Conservation (phyloP, 1,140 invertebrate genomes). For the Planococcus citri region DNA sequence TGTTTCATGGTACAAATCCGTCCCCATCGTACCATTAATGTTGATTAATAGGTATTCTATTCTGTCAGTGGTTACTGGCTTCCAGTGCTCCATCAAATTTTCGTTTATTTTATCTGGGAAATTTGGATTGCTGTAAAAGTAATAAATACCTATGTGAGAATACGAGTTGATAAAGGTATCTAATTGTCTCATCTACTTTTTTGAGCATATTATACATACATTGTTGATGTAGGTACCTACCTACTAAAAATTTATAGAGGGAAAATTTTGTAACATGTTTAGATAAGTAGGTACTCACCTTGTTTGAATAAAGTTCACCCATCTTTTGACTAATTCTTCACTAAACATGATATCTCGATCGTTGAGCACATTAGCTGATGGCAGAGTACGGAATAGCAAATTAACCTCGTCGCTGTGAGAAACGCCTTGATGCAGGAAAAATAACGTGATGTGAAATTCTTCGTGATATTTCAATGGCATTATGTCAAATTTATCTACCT, state of each 20-base stretch:
- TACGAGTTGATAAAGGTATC: no score
- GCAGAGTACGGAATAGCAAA: not conserved
- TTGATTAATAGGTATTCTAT: not conserved
- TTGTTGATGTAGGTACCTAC: no score
- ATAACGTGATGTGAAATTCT: no score
- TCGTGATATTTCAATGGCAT: no score
- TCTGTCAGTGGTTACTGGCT: not conserved
- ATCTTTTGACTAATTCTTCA: not conserved
- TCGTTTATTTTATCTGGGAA: not conserved
- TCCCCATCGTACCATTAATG: not conserved
- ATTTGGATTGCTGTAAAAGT: not conserved
- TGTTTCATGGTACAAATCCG: not conserved
- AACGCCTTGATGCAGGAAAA: not conserved
- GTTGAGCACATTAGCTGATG: not conserved
- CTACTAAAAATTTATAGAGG: no score
- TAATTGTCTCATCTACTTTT: no score
- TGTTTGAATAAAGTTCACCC: not conserved
- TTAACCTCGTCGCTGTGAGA: not conserved
- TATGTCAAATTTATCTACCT: no score
- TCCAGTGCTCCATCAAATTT: not conserved
- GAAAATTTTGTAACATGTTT: not conserved
- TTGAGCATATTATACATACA: no score
- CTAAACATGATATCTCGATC: not conserved
- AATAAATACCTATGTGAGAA: no score
- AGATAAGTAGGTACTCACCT: not conserved